phyloP scores from a whole-genome alignment of 2,888 invertebrate species.

The Eudemis profundana region DNA sequence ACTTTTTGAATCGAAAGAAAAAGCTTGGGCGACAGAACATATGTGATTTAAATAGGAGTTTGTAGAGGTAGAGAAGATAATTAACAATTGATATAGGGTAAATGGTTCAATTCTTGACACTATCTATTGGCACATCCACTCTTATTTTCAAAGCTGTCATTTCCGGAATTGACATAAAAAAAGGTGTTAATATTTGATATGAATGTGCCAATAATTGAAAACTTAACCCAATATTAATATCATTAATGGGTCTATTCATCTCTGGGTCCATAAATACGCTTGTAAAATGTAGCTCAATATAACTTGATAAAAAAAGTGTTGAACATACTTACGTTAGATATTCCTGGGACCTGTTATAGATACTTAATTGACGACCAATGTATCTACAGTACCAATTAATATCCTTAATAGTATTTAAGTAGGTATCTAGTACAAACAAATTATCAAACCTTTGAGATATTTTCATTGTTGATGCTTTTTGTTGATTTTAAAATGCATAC shows the following conservation, averaged over 20 bases:
- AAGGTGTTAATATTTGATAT: not conserved
- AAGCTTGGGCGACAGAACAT: constrained; percentile 1
- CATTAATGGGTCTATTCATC: constrained; percentile 5
- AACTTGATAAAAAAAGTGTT: not conserved
- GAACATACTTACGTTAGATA: constrained; percentile 3
- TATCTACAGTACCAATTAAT: constrained; percentile 12
- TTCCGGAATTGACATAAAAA: not conserved
- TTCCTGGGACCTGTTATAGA: constrained; percentile 31
- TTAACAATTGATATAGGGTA: not conserved
- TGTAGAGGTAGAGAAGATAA: not conserved
- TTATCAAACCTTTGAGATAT: constrained; percentile 18
- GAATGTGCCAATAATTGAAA: not conserved
- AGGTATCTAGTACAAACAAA: constrained; percentile 28
- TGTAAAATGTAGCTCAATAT: not conserved
- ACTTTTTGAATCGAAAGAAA: not conserved
- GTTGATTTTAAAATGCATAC: constrained; percentile 41
- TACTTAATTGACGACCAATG: constrained; percentile 19
- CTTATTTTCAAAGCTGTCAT: not conserved
- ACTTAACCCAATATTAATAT: not conserved
- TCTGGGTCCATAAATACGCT: constrained; percentile 25
- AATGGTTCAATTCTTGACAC: not conserved
- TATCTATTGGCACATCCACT: not conserved
- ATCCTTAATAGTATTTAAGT: constrained; percentile 10
- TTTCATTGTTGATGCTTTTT: constrained; percentile 33
- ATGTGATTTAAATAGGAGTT: not conserved